Conservation (phyloP, 1,140 invertebrate genomes). For the Ptiloglossa arizonensis region DNA sequence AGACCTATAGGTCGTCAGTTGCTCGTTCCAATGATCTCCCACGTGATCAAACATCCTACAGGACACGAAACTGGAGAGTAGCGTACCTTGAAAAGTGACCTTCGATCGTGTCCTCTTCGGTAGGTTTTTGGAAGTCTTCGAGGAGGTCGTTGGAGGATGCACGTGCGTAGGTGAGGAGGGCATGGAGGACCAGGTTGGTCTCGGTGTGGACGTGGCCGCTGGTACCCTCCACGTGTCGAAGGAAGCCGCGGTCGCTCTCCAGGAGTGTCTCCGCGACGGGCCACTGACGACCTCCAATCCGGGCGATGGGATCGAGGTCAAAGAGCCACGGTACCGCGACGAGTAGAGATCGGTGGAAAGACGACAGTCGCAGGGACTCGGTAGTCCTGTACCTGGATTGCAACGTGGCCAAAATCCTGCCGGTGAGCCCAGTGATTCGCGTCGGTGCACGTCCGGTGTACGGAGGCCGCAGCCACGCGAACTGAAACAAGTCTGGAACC, state of each 20-base stretch:
- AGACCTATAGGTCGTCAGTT: no score
- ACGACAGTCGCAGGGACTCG: conserved; percentile 79
- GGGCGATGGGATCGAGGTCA: conserved; percentile 79
- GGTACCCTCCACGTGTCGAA: conserved; percentile 79
- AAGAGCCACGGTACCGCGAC: conserved; percentile 78
- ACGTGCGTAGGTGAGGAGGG: conserved; percentile 82
- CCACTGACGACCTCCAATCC: conserved; percentile 75
- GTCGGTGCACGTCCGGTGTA: conserved; percentile 75
- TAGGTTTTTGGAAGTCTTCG: conserved; percentile 68
- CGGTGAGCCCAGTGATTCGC: conserved; percentile 74
- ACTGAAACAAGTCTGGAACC: conserved; percentile 70
- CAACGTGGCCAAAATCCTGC: conserved; percentile 75
- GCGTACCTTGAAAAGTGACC: conserved; percentile 82
- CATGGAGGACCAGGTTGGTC: conserved; percentile 81
- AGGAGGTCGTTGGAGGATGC: conserved; percentile 66
- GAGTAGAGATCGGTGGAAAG: conserved; percentile 75
- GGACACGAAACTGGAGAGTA: no score
- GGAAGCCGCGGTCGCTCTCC: conserved; percentile 77
- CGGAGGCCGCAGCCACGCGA: conserved; percentile 72
- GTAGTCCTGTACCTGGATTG: conserved; percentile 68
- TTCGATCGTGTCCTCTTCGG: conserved; percentile 78
- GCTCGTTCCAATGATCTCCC: no score
- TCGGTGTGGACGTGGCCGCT: conserved; percentile 66
- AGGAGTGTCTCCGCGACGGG: conserved; percentile 77
- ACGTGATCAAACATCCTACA: no score